phyloP scores from a whole-genome alignment of 2,797 vertebrate genomes.

The Sebastes oblongus region DNA sequence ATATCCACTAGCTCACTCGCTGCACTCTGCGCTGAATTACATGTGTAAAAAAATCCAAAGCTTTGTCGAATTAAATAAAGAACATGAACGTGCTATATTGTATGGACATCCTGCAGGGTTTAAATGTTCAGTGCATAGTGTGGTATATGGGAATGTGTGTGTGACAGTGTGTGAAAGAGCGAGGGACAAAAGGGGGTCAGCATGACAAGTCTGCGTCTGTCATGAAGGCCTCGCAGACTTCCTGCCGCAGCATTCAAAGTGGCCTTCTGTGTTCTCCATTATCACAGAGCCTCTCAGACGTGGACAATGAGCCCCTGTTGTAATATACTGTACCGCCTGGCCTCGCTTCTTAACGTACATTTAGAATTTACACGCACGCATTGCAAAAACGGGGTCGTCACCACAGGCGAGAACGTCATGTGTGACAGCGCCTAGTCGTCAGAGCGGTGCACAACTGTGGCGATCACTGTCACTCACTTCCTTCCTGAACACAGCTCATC shows the following conservation, averaged over 20 bases:
- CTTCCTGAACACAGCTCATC: slow-evolving; percentile 34
- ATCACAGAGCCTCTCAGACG: slow-evolving; percentile 56
- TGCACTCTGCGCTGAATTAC: background rate
- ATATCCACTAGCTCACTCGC: background rate
- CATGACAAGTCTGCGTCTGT: slow-evolving; percentile 57
- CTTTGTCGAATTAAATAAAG: background rate
- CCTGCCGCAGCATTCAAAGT: slow-evolving; percentile 69
- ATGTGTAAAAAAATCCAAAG: background rate
- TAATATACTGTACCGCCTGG: slow-evolving; percentile 8
- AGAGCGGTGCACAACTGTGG: slow-evolving; percentile 20
- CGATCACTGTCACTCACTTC: slow-evolving; percentile 57
- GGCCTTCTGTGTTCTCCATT: slow-evolving; percentile 61
- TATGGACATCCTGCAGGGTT: slow-evolving; percentile 2
- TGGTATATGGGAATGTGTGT: slow-evolving; percentile 17
- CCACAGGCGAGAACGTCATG: slow-evolving; percentile 46
- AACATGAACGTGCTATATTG: background rate
- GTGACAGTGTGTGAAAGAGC: slow-evolving; percentile 5
- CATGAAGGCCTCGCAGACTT: slow-evolving; percentile 62
- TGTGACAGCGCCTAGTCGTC: slow-evolving; percentile 44
- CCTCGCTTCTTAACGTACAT: slow-evolving; percentile 32
- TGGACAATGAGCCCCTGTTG: slow-evolving; percentile 64
- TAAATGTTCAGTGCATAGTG: slow-evolving; percentile 5
- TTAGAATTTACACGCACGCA: slow-evolving; percentile 48
- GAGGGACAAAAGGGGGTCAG: slow-evolving; percentile 44
- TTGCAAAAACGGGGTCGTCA: slow-evolving; percentile 6